Evolutionary conservation across 2,888 invertebrate species (phyloP).

Genomic region (Galeruca laticollis): DNA sequence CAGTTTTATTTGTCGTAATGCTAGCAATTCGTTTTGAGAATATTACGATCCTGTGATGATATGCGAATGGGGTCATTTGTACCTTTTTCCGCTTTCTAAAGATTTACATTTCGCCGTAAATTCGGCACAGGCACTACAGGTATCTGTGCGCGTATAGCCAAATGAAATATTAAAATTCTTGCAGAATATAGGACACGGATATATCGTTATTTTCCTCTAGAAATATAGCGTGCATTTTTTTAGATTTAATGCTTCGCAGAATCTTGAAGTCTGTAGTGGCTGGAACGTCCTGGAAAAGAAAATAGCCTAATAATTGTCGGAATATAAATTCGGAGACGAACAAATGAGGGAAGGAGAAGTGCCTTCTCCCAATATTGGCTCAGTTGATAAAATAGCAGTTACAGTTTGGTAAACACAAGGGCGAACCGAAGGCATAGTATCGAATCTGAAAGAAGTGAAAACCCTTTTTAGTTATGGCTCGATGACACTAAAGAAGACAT

Average conservation of each 20-base stretch:
- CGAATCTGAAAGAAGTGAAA: too few relatives aligned
- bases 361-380: too few relatives aligned
- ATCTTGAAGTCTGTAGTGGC: conserved; percentile 43
- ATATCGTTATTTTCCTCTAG: conserved; percentile 34
- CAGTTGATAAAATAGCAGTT: too few relatives aligned
- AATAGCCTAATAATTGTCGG: not conserved
- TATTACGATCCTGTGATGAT: too few relatives aligned
- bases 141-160: conserved; percentile 54
- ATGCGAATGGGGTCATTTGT: too few relatives aligned
- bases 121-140: conserved; percentile 49
- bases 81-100: not conserved
- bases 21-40: too few relatives aligned
- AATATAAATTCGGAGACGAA: too few relatives aligned
- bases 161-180: conserved; percentile 51
- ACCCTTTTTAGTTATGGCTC: too few relatives aligned
- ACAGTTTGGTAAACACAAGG: too few relatives aligned
- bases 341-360: too few relatives aligned
- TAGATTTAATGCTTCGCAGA: conserved; percentile 32
- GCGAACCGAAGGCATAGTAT: too few relatives aligned
- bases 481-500: too few relatives aligned
- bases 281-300: conserved; percentile 17
- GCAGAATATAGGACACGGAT: conserved; percentile 46
- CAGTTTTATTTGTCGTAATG: not conserved
- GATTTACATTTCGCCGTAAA: conserved; percentile 12
- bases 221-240: conserved; percentile 44